Conservation (phyloP, 1,140 invertebrate genomes). For the Drosophila kohkoa region DNA sequence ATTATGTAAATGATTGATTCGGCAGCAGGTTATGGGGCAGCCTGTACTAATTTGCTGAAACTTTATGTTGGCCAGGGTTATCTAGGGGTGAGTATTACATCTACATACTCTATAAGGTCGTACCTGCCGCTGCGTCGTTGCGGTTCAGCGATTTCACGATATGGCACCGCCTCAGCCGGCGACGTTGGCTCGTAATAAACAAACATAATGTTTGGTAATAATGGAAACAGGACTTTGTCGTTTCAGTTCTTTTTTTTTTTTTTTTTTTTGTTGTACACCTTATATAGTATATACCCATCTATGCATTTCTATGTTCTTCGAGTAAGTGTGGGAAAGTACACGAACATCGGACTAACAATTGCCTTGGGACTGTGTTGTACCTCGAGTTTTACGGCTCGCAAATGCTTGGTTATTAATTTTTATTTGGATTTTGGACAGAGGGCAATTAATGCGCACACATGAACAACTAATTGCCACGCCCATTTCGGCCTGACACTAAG, state of each 20-base stretch:
- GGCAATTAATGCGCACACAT: constrained; percentile 54
- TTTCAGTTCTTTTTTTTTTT: background rate
- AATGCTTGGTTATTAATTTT: constrained; percentile 55
- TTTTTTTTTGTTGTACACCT: background rate
- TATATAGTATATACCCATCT: background rate
- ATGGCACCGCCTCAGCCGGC: constrained; percentile 50
- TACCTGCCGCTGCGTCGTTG: constrained; percentile 52
- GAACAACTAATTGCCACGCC: constrained; percentile 59
- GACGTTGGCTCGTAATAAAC: constrained; percentile 56
- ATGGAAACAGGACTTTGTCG: constrained; percentile 32
- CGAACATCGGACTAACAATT: constrained; percentile 25
- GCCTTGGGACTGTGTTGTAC: constrained; percentile 16
- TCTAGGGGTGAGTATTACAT: constrained; percentile 36
- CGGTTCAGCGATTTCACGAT: constrained; percentile 75
- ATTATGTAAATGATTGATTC: constrained; percentile 79
- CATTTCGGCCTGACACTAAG: constrained; percentile 16
- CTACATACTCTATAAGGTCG: constrained; percentile 1
- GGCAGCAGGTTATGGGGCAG: constrained; percentile 21
- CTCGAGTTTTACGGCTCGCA: constrained; percentile 20
- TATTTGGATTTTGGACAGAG: constrained; percentile 55
- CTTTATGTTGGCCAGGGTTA: constrained; percentile 24
- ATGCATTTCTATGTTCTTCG: background rate
- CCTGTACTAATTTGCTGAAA: constrained; percentile 61
- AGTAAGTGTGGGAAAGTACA: constrained; percentile 59
- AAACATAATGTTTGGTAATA: constrained; percentile 73